phyloP scores from a whole-genome alignment of 2,888 invertebrate species.

The Cephus sareptanus region DNA sequence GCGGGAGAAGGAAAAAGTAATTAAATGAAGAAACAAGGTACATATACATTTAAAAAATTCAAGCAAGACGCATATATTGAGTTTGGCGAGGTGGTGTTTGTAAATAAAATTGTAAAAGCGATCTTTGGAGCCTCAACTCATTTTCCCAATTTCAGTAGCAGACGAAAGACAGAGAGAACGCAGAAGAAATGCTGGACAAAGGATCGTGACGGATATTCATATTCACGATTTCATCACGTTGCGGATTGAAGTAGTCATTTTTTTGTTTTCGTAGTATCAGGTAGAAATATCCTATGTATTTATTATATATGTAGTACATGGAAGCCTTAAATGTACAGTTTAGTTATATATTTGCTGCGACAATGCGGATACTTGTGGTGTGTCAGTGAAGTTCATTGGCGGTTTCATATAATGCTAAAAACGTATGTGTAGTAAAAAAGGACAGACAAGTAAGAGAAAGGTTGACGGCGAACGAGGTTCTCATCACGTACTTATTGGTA shows the following conservation, averaged over 20 bases:
- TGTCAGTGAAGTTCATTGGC: neutral
- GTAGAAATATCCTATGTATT: neutral
- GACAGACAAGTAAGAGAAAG: neutral
- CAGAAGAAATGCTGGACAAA: neutral
- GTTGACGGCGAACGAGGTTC: neutral
- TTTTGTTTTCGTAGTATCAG: neutral
- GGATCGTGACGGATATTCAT: neutral
- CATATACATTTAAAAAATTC: neutral
- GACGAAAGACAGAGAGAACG: neutral
- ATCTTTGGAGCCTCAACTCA: constrained; percentile 21
- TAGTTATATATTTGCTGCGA: neutral
- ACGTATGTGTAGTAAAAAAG: no score
- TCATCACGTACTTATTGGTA: neutral
- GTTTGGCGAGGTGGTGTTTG: constrained; percentile 50
- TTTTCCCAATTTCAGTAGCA: constrained; percentile 27
- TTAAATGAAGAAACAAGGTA: neutral
- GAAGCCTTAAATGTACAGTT: neutral
- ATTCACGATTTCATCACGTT: no score
- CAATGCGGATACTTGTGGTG: neutral
- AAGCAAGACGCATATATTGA: constrained; percentile 16
- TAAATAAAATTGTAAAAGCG: constrained; percentile 53
- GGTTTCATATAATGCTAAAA: neutral
- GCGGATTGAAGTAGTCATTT: neutral
- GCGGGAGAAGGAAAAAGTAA: neutral
- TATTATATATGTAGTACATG: neutral